Base-by-base conservation (phyloP, 2,113 vertebrate species). In the Dromas ardeola region DNA sequence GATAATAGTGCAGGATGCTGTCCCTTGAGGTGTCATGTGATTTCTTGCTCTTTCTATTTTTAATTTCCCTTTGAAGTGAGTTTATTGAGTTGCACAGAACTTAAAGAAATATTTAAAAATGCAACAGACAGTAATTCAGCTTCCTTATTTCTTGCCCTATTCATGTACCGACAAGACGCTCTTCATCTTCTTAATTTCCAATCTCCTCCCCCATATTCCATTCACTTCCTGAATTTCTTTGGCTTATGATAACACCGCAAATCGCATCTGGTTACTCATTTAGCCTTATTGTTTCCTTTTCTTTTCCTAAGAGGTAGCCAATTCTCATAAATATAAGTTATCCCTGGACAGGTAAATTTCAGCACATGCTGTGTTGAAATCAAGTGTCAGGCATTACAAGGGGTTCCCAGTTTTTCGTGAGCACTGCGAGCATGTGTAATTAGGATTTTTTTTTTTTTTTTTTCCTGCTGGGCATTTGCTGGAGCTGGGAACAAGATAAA, bases 51-150 rank as follows among this genome's bases (percentile, higher is more conserved):
- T 65, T 20, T 59, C 77, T 96, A 27, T 91, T 90, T 95, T 96
- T 96, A 73, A n/a, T 82, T 93, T 56, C 17, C 14, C 26, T 95
- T 97, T 94, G 89, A 94, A 90, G 38, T 59, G 10, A 81, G 36
- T 32, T 87, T 76, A 63, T 45, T 86, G 88, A 87, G 70, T 77
- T 70, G 70, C 0, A 0, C 15, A 58, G 36, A 50, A 92, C 70
- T 87, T 43, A 66, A 92, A 88, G 15, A 72, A 73, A 85, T 34
- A 21, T 12, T 71, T 49, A 22, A 36, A 86, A 89, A 43, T 15
- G 15, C 30, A 78, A 32, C 42, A 71, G 47, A 59, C 63, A 77
- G 49, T 85, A 78, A 83, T 69, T 79, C 23, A 40, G 9, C 77
- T 95, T 97, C 94, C 86, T 93, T 78, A 34, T 90, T 85, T 93